phyloP scores from a whole-genome alignment of 1,140 invertebrate species.

The Hylyphantes graminicola region DNA sequence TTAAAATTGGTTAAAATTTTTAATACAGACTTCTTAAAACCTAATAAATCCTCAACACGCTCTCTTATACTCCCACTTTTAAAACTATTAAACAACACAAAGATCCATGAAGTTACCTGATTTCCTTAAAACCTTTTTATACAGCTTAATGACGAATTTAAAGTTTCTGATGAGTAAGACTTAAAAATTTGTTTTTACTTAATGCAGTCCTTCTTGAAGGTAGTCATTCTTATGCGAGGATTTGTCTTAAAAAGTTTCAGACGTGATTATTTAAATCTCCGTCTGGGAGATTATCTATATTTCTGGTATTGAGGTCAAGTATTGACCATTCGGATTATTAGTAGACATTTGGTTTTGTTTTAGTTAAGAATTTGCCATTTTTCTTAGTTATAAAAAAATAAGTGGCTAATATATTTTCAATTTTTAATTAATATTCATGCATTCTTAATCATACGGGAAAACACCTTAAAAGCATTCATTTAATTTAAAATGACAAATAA shows the following conservation, averaged over 20 bases:
- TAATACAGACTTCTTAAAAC: too few relatives aligned
- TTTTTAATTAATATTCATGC: too few relatives aligned
- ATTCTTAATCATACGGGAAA: too few relatives aligned
- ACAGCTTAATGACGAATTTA: too few relatives aligned
- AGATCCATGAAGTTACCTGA: too few relatives aligned
- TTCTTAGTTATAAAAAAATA: not conserved
- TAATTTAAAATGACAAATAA: too few relatives aligned
- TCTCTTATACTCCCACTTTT: too few relatives aligned
- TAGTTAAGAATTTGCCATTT: not conserved
- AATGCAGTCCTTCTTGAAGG: constrained; percentile 12
- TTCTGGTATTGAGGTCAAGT: constrained; percentile 5
- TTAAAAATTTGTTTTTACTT: not conserved
- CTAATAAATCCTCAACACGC: too few relatives aligned
- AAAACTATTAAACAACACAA: too few relatives aligned
- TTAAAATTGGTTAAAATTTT: too few relatives aligned
- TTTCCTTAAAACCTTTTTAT: too few relatives aligned
- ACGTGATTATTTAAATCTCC: constrained; percentile 37
- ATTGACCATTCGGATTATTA: not conserved
- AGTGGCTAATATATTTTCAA: not conserved
- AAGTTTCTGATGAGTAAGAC: not conserved
- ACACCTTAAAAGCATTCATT: too few relatives aligned
- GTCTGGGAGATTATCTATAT: not conserved
- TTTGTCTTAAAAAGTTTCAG: constrained; percentile 42
- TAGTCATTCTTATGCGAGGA: constrained; percentile 2
- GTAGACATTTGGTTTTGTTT: not conserved